These are phyloP conservation scores for Taenaris catops DNA, from an alignment of 2,888 invertebrate species.

Conservation along the genomic window DNA sequence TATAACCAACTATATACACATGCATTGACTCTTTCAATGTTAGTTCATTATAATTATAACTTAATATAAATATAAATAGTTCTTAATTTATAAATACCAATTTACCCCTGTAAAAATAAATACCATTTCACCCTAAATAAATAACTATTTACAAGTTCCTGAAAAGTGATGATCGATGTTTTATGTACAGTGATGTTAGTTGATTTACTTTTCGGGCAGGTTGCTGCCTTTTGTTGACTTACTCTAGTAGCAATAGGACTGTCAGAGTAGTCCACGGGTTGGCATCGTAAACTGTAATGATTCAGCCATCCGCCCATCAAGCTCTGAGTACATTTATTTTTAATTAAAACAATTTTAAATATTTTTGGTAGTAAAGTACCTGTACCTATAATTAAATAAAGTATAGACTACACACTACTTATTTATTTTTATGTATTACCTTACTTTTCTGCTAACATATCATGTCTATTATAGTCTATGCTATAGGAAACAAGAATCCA, in stretches of 20 bases:
- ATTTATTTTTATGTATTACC: too few species aligned
- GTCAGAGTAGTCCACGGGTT: slow-evolving; percentile 93
- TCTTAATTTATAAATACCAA: slow-evolving; percentile 8
- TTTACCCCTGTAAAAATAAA: slow-evolving; percentile 11
- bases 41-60: slow-evolving; percentile 8
- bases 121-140: slow-evolving; percentile 26
- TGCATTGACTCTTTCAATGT: slow-evolving; percentile 11
- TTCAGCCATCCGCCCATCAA: slow-evolving; percentile 95
- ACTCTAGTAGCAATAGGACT: slow-evolving; percentile 90
- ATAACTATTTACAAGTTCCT: slow-evolving; percentile 42
- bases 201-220: slow-evolving; percentile 31
- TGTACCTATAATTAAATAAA: too few species aligned
- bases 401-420: too few species aligned
- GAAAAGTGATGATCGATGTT: slow-evolving; percentile 44
- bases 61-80: slow-evolving; percentile 3
- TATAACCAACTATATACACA: not conserved
- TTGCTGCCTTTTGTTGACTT: slow-evolving; percentile 68
- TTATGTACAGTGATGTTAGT: slow-evolving; percentile 74
- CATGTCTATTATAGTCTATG: too few species aligned
- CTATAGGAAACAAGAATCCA: too few species aligned
- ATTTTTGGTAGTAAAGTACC: too few species aligned
- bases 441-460: too few species aligned
- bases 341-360: too few species aligned
- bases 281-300: slow-evolving; percentile 93
- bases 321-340: slow-evolving; percentile 83